Conservation (phyloP, 2,888 invertebrate species). For the Leucozona laternaria region DNA sequence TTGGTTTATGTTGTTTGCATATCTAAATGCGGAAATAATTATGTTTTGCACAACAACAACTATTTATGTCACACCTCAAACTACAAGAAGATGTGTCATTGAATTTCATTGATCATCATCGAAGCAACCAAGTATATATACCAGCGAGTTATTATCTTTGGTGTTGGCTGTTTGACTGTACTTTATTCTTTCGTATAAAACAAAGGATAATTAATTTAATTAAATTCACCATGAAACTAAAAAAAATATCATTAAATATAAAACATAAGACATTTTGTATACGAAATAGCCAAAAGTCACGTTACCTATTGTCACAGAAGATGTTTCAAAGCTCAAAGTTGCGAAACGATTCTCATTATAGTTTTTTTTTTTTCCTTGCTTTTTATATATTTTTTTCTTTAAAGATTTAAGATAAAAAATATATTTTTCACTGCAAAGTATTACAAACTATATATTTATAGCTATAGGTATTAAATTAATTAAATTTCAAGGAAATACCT, state of each 20-base stretch:
- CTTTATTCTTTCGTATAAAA: background rate
- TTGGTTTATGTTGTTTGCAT: background rate
- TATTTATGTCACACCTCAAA: conserved; percentile 60
- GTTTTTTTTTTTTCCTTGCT: background rate
- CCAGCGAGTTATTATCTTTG: background rate
- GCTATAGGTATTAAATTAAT: background rate
- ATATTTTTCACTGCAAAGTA: background rate
- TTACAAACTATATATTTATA: background rate
- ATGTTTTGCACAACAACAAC: background rate
- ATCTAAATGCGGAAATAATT: conserved; percentile 30
- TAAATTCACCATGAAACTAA: conserved; percentile 21
- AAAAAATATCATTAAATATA: conserved; percentile 3
- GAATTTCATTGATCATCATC: conserved; percentile 62
- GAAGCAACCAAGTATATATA: conserved; percentile 47
- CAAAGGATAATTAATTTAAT: conserved; percentile 43
- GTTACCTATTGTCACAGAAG: conserved; percentile 71
- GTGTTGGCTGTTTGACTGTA: background rate
- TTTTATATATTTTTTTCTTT: conserved; percentile 1
- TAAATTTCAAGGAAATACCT: conserved; percentile 20
- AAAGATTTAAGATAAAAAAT: conserved; percentile 24
- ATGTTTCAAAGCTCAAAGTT: conserved; percentile 23
- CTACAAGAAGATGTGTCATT: conserved; percentile 51
- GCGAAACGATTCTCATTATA: conserved; percentile 50
- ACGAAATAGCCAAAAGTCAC: conserved; percentile 69
- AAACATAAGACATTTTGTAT: conserved; percentile 10